Evolutionary conservation across 2,797 vertebrate species (phyloP), one percentile per base, ranked within the genome.

Genomic region (Syncerus caffer): DNA sequence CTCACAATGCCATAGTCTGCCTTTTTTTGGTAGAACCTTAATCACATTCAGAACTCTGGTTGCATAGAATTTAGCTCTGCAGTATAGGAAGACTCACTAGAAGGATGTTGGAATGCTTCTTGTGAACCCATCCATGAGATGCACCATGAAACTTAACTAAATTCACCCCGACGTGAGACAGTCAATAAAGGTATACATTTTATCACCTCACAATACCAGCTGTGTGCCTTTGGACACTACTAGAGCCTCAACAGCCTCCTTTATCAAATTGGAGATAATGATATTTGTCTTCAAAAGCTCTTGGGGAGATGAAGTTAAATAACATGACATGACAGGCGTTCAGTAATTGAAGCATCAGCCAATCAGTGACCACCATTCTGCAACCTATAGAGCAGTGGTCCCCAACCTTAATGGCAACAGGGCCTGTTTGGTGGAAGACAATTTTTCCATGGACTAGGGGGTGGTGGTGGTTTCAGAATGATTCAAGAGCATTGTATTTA

Each of bases 251-350:
- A 0, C 29, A 25, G 71, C n/a, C 29, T 93, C 45, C 1, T 34
- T 55, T 60, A 17, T 82, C 38, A 58, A 64, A 62, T 51, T 90
- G 89, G 27, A 85, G n/a, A 19, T 89, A 23, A 50, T 71, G 45
- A 79, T 84, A 34, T 15, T 85, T 60, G 67, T 82, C 34, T 91
- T 92, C 50, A 10, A 53, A 42, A 57, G 11, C 19, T 92, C 11
- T 89, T 89, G 85, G 64, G 51, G 23, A 27, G 64, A 29, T 94
- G 80, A 94, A 34, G 57, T n/a, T 88, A 86, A 92, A 86, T 95
- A 92, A 42, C 13, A 23, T 21, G 16, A 53, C 29, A 23, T 38
- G 29, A 53, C 45, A 71, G 64, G n/a, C 80, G 31, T 78, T 92
- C 51, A 27, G 6, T 83, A 47, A 64, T 5, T 3, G 62, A 82